phyloP scores from a whole-genome alignment of 2,888 invertebrate species.

The Ferdinandea cuprea region DNA sequence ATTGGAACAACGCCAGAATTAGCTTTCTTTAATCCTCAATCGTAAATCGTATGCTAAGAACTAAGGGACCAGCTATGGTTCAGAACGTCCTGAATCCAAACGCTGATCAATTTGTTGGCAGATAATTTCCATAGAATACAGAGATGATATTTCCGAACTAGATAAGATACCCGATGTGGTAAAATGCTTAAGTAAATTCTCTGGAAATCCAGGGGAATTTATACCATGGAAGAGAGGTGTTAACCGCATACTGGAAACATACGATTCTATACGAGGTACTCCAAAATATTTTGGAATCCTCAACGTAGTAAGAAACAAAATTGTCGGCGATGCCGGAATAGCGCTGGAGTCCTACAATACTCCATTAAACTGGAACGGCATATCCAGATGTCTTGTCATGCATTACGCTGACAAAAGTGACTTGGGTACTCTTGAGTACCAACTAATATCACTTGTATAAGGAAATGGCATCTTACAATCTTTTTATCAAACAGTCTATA shows the following conservation, averaged over 20 bases:
- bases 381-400: no score
- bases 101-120: no score
- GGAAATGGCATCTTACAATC: neutral
- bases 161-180: no score
- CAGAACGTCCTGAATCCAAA: neutral
- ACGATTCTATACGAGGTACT: conserved; percentile 31
- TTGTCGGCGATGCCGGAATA: conserved; percentile 33
- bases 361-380: no score
- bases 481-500: conserved; percentile 30
- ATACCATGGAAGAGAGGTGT: conserved; percentile 52
- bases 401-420: conserved; percentile 41
- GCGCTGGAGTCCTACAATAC: conserved; percentile 49
- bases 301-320: conserved; percentile 44
- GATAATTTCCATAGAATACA: neutral
- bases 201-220: conserved; percentile 39
- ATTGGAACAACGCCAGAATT: conserved; percentile 14
- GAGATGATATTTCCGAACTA: conserved; percentile 20
- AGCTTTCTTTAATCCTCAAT: conserved; percentile 10
- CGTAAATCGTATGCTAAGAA: neutral
- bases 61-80: conserved; percentile 7
- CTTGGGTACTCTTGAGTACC: neutral
- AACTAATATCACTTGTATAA: conserved; percentile 12
- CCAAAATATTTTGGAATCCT: conserved; percentile 47
- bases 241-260: conserved; percentile 40
- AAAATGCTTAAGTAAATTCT: conserved; percentile 37